Percentiles rank a stretch among this genome's conserved stretches.
Conservation (phyloP, 2,113 vertebrate genomes). For the Epinephelus moara region DNA sequence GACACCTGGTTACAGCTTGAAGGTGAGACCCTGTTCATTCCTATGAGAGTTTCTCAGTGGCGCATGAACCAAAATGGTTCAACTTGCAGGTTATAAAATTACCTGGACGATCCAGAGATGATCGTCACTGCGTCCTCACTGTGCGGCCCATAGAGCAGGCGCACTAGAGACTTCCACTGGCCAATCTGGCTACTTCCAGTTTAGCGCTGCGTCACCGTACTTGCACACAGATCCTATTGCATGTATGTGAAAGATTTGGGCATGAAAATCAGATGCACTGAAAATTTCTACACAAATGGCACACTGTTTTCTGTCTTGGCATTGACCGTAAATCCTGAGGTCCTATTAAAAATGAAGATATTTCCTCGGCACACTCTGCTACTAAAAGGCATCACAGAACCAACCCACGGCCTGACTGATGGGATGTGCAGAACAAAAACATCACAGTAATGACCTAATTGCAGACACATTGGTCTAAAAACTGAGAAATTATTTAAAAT, state of each 20-base stretch:
- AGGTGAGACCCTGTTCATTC: too few species aligned
- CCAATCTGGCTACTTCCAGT: too few species aligned
- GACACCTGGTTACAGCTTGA: too few species aligned
- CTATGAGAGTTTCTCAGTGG: too few species aligned
- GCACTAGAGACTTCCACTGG: too few species aligned
- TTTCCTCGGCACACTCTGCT: neutral
- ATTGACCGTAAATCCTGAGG: neutral
- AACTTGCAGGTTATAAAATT: too few species aligned
- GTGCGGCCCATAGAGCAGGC: too few species aligned
- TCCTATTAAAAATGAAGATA: neutral
- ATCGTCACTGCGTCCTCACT: too few species aligned
- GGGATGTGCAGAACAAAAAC: neutral
- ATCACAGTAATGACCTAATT: conserved; percentile 38
- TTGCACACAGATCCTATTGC: too few species aligned
- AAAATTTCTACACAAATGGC: neutral
- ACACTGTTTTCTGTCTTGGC: neutral
- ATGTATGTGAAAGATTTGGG: neutral
- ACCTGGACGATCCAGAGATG: too few species aligned
- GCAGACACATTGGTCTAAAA: conserved; percentile 33
- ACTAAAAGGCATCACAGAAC: neutral
- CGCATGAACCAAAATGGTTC: too few species aligned
- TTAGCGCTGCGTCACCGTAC: too few species aligned
- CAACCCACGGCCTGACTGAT: conserved; percentile 2
- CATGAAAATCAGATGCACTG: neutral
- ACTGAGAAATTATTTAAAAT: conserved; percentile 22